These are phyloP conservation scores for Colostygia pectinataria DNA, from an alignment of 2,888 invertebrate genomes.

Conservation along the genomic window DNA sequence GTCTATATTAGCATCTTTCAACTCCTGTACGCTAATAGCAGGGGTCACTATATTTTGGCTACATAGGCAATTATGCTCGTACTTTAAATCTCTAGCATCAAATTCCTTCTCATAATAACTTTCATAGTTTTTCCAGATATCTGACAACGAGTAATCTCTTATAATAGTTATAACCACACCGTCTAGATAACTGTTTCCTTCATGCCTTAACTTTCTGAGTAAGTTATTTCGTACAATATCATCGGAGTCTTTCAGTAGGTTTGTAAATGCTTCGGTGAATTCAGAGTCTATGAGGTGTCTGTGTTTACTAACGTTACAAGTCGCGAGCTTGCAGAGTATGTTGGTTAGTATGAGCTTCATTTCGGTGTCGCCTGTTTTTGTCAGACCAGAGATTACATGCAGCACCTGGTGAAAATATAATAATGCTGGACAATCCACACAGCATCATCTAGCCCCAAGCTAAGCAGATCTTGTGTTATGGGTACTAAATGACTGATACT, in stretches of 20 bases:
- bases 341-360: slow-evolving; percentile 50
- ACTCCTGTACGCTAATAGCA: slow-evolving; percentile 2
- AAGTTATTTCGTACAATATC: slow-evolving; percentile 43
- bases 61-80: slow-evolving; percentile 35
- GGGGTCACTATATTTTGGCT: slow-evolving; percentile 1
- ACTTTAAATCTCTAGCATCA: slow-evolving; percentile 16
- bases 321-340: slow-evolving; percentile 51
- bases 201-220: slow-evolving; percentile 36
- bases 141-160: slow-evolving; percentile 38
- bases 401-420: slow-evolving; percentile 47
- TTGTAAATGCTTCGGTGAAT: slow-evolving; percentile 41
- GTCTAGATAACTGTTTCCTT: slow-evolving; percentile 38
- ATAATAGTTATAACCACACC: slow-evolving; percentile 38
- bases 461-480: too few relatives aligned
- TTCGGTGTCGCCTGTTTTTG: slow-evolving; percentile 52
- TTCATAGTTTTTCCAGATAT: slow-evolving; percentile 35
- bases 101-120: slow-evolving; percentile 8
- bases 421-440: too few relatives aligned
- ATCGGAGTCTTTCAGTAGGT: slow-evolving; percentile 42
- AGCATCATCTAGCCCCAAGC: too few relatives aligned
- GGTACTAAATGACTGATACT: too few relatives aligned
- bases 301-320: slow-evolving; percentile 39
- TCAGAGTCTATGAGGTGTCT: slow-evolving; percentile 38
- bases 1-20: slow-evolving; percentile 27
- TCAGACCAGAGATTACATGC: slow-evolving; percentile 50